phyloP scores from a whole-genome alignment of 2,113 vertebrate genomes.

The Gasterosteus nipponicus region DNA sequence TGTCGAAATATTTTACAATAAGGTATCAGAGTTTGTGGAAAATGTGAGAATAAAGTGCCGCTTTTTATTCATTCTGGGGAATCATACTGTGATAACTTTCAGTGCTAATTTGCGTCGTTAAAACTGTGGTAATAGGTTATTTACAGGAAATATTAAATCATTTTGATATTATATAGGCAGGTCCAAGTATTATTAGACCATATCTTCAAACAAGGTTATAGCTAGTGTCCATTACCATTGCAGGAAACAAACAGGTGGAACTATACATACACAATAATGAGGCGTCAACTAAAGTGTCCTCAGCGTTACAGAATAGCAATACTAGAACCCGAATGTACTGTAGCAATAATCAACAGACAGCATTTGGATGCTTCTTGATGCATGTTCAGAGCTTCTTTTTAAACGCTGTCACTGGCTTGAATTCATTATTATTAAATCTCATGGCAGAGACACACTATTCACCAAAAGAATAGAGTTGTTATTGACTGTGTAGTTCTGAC shows the following conservation, averaged over 20 bases:
- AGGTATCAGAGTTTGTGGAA: not conserved
- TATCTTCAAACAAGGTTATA: not conserved
- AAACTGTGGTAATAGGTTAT: not conserved
- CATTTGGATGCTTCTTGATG: too few species aligned
- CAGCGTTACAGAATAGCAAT: not conserved
- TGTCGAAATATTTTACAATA: not conserved
- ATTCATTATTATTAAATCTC: not conserved
- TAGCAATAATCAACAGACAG: not conserved
- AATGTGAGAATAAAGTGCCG: conserved; percentile 1
- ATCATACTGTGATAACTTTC: not conserved
- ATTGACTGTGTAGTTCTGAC: conserved; percentile 10
- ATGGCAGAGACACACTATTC: not conserved
- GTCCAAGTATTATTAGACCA: not conserved
- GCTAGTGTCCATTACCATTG: not conserved
- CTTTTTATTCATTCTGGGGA: not conserved
- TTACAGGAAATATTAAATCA: not conserved
- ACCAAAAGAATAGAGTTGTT: not conserved
- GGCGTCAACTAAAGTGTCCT: not conserved
- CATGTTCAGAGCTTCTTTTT: not conserved
- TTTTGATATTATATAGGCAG: not conserved
- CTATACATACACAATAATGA: not conserved
- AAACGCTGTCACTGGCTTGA: not conserved
- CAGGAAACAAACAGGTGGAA: not conserved
- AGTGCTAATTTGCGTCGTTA: not conserved
- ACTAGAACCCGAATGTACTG: not conserved